Percentiles rank a stretch among this genome's conserved stretches.
Conservation (phyloP, 2,888 invertebrate genomes). For the Drosophila anceps region DNA sequence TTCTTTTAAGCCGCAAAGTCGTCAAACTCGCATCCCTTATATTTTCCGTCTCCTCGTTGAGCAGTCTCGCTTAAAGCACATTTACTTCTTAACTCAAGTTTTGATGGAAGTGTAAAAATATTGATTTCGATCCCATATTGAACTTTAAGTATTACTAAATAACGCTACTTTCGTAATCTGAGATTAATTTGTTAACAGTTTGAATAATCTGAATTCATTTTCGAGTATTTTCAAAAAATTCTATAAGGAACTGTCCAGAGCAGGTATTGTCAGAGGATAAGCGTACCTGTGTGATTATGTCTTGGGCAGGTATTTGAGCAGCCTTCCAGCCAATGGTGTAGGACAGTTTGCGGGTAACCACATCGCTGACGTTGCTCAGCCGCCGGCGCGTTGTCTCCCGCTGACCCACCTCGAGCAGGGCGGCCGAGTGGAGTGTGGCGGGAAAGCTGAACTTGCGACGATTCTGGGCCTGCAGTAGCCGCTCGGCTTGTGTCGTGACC, state of each 20-base stretch:
- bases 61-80: too few species aligned
- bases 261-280: background rate
- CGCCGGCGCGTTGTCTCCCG: conserved; percentile 87
- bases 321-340: conserved; percentile 91
- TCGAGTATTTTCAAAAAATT: background rate
- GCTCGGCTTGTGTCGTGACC: conserved; percentile 75
- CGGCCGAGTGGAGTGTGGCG: conserved; percentile 85
- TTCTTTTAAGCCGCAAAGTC: too few species aligned
- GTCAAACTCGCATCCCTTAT: too few species aligned
- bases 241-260: background rate
- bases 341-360: conserved; percentile 91
- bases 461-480: conserved; percentile 79
- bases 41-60: too few species aligned
- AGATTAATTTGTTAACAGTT: too few species aligned
- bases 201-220: too few species aligned
- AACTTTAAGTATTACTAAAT: too few species aligned
- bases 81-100: too few species aligned
- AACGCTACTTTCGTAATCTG: too few species aligned
- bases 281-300: conserved; percentile 86
- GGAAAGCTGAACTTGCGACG: conserved; percentile 88
- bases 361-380: conserved; percentile 91
- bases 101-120: too few species aligned
- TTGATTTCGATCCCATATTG: too few species aligned
- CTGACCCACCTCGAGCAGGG: conserved; percentile 80
- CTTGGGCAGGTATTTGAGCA: conserved; percentile 86